These are phyloP conservation scores for Diadumene lineata DNA, from an alignment of 92 coral and sea anemone species.

Conservation along the genomic window DNA sequence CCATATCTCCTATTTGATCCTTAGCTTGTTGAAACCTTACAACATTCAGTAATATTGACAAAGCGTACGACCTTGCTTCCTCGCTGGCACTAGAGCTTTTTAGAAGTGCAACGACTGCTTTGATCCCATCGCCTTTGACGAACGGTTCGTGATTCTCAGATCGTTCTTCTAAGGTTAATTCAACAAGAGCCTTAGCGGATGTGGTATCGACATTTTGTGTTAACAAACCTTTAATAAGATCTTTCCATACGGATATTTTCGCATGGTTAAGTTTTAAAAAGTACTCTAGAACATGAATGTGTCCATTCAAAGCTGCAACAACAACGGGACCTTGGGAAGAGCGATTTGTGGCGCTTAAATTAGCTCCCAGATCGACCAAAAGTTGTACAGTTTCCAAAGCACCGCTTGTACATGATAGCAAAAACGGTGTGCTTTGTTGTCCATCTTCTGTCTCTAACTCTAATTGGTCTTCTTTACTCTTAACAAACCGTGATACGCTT, in stretches of 20 bases:
- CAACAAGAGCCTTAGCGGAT: constrained; percentile 73
- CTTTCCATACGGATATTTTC: constrained; percentile 71
- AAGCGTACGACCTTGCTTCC: constrained; percentile 64
- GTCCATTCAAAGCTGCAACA: constrained; percentile 69
- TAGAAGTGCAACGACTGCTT: constrained; percentile 62
- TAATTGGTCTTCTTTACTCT: constrained; percentile 83
- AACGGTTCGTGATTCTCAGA: constrained; percentile 58
- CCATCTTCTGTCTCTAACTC: constrained; percentile 92
- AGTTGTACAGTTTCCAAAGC: constrained; percentile 81
- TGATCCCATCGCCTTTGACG: constrained; percentile 61
- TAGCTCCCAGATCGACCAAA: constrained; percentile 81
- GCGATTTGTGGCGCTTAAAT: constrained; percentile 78
- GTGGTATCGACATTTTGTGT: constrained; percentile 62
- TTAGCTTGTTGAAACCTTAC: constrained; percentile 46
- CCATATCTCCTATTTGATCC: constrained; percentile 48
- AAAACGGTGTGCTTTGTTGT: constrained; percentile 73
- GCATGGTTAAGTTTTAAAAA: constrained; percentile 69
- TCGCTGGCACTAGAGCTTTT: constrained; percentile 65
- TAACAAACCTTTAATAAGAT: constrained; percentile 65
- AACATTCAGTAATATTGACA: constrained; percentile 71
- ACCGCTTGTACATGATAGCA: constrained; percentile 88
- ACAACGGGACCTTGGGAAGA: constrained; percentile 71
- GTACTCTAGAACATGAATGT: constrained; percentile 70
- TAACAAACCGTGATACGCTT: constrained; percentile 86
- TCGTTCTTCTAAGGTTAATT: constrained; percentile 66